Evolutionary conservation across 2,888 invertebrate species (phyloP).

Genomic region (Acheta domesticus): DNA sequence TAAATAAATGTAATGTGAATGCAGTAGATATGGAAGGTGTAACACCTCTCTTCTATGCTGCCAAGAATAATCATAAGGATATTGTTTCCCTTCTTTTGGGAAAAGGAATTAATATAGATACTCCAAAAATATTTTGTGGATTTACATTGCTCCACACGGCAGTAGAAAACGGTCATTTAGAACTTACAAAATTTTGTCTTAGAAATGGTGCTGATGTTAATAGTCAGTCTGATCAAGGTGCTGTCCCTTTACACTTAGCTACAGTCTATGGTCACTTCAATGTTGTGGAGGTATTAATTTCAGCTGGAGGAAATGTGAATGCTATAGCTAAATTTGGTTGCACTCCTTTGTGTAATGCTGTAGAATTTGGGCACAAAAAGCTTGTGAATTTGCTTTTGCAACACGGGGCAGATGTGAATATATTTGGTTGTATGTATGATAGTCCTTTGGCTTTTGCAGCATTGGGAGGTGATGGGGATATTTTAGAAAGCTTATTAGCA

Average conservation of each 20-base stretch:
- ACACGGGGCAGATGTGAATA: constrained; percentile 36
- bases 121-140: too few species aligned
- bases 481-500: constrained; percentile 20
- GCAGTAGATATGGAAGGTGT: constrained; percentile 29
- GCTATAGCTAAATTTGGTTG: constrained; percentile 1
- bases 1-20: constrained; percentile 29
- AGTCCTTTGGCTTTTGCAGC: constrained; percentile 35
- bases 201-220: constrained; percentile 27
- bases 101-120: neutral
- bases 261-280: neutral
- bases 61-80: constrained; percentile 20
- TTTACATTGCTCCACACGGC: neutral
- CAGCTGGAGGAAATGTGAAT: neutral
- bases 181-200: constrained; percentile 22
- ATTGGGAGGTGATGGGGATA: constrained; percentile 4
- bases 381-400: constrained; percentile 29
- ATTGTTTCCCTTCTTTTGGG: neutral
- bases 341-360: constrained; percentile 37
- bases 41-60: constrained; percentile 21
- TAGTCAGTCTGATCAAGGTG: neutral
- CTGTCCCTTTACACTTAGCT: neutral
- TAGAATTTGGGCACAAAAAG: constrained; percentile 27
- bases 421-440: constrained; percentile 26
- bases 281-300: neutral
- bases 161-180: constrained; percentile 24